Evolutionary conservation across 2,888 invertebrate genomes (phyloP), one percentile per base, ranked within the genome.

Genomic region (Lasioglossum zephyrum): DNA sequence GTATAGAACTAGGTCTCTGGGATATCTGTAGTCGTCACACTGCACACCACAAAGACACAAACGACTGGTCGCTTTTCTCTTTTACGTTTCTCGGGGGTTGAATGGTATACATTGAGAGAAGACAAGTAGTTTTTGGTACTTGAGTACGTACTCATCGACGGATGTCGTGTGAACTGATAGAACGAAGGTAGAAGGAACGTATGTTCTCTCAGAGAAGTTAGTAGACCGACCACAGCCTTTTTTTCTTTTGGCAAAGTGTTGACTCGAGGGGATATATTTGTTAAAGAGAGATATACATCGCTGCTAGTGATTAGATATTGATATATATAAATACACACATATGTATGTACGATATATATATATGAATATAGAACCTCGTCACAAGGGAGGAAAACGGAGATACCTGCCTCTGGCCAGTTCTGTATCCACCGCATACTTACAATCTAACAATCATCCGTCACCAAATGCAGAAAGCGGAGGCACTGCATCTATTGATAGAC

Each of bases 351-450:
- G 3, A 69, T 69, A 69, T 69, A 69, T 8, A 69, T 63, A 63
- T 63, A 47, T 81, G 77, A 60, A 84, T 74, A 57, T 74, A 84
- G 22, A 69, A 82, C 83, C 85, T 86, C 85, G 79, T 88, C 86
- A 88, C 84, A 79, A 81, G 77, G 84, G 85, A 79, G 80, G 73
- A 73, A 92, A 92, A 92, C 92, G 93, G 93, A 94, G 95, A 95
- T 95, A 95, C 95, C 95, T 95, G 95, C 95, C 95, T 94, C 94
- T 94, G 95, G 95, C 95, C 94, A 95, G 93, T 95, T 95, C 95
- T 95, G 95, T 95, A 93, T 93, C 92, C 92, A 93, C 92, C 92
- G 91, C 91, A 93, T 91, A 92, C 93, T 94, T 93, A 93, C 89
- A 92, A 93, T 86, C 93, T 93, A 94, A 84, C 82, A 87, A 93